Base-by-base conservation (phyloP, 2,797 vertebrate species). In the Phrynocephalus vlangalii region DNA sequence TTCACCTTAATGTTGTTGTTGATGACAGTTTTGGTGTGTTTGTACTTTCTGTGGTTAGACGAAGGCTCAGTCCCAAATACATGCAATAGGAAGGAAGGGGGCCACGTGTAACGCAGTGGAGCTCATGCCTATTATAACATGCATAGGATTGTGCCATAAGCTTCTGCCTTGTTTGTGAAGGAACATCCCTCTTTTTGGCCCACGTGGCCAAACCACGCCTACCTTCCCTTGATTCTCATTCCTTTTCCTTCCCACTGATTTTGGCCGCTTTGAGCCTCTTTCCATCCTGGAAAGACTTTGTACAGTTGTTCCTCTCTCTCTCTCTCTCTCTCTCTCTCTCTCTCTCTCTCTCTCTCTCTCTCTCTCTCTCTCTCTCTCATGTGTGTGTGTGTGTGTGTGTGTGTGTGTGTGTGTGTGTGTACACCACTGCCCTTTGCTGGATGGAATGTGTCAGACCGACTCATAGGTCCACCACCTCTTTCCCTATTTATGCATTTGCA, bases 121-220 rank as follows among this genome's bases (percentile, higher is more conserved):
- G 48, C 50, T 75, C 60, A 26, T 71, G 30, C 44, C 22, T 60
- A n/a, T 38, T 1, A 26, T n/a, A 63, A 66, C 86, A 82, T 75
- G 67, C 48, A 56, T 6, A 56, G 84, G 84, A 71, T 56, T 71
- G 75, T 33, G n/a, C 75, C 63, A 13, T 70, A 38, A 79, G 73
- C 72, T 18, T 86, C 91, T 89, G 90, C 92, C 93, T 93, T 92
- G 86, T 91, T 93, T 85, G 84, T 87, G 93, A 26, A 91, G 92
- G 91, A 91, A 84, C 90, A 44, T 85, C 87, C 70, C 92, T 87
- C 90, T 90, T 92, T 44, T 83, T 1, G 26, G 3, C 90, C 80
- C 79, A 48, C 5, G 0, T 66, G 63, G 67, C 66, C 6, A 22
- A 60, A 1, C 85, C 16, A 6, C 28, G 6, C 28, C 77, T 0